Base-by-base conservation (phyloP, 2,113 vertebrate species). In the Tautogolabrus adspersus region DNA sequence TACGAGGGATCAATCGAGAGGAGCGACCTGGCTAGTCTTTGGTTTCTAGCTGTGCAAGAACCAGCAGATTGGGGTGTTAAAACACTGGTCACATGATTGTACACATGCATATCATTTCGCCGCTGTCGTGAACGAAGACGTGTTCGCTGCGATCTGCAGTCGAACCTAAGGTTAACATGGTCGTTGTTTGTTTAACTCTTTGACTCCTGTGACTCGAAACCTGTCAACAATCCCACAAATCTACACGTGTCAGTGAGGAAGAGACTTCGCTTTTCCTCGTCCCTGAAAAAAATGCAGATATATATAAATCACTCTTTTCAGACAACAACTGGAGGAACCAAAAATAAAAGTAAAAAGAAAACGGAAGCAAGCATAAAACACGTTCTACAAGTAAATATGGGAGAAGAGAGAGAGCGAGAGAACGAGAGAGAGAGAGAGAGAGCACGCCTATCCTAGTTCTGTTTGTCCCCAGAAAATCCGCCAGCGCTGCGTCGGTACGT, bases 31-130 rank as follows among this genome's bases (percentile, higher is more conserved):
- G 83, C 69, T 77, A 72, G 73, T 94, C 93, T 94, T 94, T 94
- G 94, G 92, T 93, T 83, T 90, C 67, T 79, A 94, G 93, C 90
- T 93, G 89, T 91, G 89, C 91, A 94, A 90, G 67, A 86, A 87
- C 83, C 79, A 86, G 86, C 65, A 22, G 67, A 82, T 75, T 1
- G 9, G 15, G 67, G 58, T 85, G 74, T 75, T 67, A 21, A 73
- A 72, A 79, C 70, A 77, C 89, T 87, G 87, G 75, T 82, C 86
- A 85, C 79, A 66, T 89, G 92, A 93, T 92, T 93, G 92, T 95
- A 93, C 91, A 90, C 89, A 87, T 92, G 93, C 90, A 92, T 86
- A 81, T 81, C 65, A 80, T 76, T 76, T 72, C 8, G 66, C 58
- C 22, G 44, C 79, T 51, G 63, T 62, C 44, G 8, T 55, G 55